These are phyloP conservation scores for Gnatocerus cornutus DNA, from an alignment of 2,888 invertebrate species.

Conservation along the genomic window DNA sequence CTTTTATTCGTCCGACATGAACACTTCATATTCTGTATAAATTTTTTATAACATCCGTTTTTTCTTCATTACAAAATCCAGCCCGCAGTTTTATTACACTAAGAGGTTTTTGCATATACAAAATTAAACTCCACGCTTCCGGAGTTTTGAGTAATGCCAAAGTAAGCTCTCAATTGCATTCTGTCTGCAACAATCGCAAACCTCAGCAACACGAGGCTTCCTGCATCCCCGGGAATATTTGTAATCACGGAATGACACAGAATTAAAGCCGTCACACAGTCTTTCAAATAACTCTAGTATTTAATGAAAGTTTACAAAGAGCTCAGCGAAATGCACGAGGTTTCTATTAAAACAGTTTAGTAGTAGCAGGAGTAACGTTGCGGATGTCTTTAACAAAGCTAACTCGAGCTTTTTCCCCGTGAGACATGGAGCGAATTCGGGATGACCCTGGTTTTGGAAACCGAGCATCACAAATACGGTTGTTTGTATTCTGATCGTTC, in stretches of 20 bases:
- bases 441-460: conserved; percentile 62
- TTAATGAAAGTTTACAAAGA: conserved; percentile 56
- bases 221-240: not conserved
- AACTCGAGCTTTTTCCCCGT: conserved; percentile 61
- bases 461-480: conserved; percentile 66
- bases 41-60: no score
- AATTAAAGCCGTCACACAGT: conserved; percentile 23
- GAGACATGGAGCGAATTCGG: conserved; percentile 61
- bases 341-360: conserved; percentile 59
- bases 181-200: not conserved
- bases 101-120: conserved; percentile 46
- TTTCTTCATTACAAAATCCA: conserved; percentile 38
- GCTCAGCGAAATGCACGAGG: conserved; percentile 53
- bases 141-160: conserved; percentile 8
- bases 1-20: no score
- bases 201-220: not conserved
- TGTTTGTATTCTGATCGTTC: conserved; percentile 68
- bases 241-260: conserved; percentile 17
- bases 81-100: conserved; percentile 39
- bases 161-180: not conserved
- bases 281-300: conserved; percentile 31
- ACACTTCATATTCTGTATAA: no score
- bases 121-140: conserved; percentile 33
- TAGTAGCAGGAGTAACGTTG: conserved; percentile 58
- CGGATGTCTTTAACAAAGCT: conserved; percentile 67